Conservation (phyloP, 2,113 vertebrate genomes). For the Zootoca vivipara region DNA sequence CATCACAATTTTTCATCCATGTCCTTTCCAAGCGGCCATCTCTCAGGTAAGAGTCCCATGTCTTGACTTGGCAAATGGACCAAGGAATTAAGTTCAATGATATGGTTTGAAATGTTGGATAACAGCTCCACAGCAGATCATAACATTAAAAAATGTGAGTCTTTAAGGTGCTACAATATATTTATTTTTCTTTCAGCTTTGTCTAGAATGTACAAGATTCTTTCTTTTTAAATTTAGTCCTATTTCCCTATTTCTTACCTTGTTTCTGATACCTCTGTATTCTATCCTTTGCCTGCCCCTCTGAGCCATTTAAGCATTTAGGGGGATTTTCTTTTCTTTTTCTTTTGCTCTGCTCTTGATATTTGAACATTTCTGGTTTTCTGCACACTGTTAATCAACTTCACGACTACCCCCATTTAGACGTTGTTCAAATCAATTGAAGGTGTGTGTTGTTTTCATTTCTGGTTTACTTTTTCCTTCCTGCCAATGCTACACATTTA, state of each 20-base stretch:
- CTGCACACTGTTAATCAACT: neutral
- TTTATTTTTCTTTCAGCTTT: too few species aligned
- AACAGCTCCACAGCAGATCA: neutral
- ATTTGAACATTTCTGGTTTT: neutral
- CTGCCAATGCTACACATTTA: neutral
- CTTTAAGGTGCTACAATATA: too few species aligned
- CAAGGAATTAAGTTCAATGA: neutral
- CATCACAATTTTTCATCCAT: constrained; percentile 86
- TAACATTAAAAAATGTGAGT: neutral
- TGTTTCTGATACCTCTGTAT: neutral
- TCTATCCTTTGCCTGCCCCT: neutral
- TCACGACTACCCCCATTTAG: neutral
- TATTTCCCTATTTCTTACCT: neutral
- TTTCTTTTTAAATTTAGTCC: neutral
- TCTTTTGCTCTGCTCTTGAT: neutral
- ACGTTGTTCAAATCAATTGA: neutral
- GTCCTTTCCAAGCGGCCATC: constrained; percentile 73
- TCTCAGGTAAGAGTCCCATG: constrained; percentile 51
- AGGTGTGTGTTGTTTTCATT: neutral
- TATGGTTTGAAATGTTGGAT: neutral
- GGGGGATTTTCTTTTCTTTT: too few species aligned
- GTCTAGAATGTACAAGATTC: neutral
- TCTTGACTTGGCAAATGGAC: neutral
- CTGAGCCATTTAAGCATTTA: neutral
- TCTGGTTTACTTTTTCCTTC: neutral